phyloP scores from a whole-genome alignment of 2,888 invertebrate genomes.

The Pherbina coryleti region DNA sequence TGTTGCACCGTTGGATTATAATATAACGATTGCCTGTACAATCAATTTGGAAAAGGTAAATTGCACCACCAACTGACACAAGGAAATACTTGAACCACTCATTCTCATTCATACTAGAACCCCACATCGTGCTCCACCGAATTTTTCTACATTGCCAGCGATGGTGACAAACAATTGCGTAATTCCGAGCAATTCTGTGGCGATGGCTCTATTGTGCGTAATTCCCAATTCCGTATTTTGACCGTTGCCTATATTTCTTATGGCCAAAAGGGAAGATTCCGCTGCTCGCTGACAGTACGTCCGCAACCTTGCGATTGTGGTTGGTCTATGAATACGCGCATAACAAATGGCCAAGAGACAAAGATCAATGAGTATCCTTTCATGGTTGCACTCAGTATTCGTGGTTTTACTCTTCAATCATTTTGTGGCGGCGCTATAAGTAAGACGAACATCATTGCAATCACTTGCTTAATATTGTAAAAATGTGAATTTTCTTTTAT shows the following conservation, averaged over 20 bases:
- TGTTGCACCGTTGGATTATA: slow-evolving; percentile 59
- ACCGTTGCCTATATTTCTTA: slow-evolving; percentile 61
- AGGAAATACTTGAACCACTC: background rate
- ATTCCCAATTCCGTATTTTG: slow-evolving; percentile 55
- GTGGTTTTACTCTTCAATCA: slow-evolving; percentile 42
- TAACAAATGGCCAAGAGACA: slow-evolving; percentile 73
- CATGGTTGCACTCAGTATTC: slow-evolving; percentile 71
- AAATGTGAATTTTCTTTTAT: background rate
- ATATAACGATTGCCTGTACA: slow-evolving; percentile 56
- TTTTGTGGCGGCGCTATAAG: slow-evolving; percentile 71
- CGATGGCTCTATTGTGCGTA: slow-evolving; percentile 51
- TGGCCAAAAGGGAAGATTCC: slow-evolving; percentile 55
- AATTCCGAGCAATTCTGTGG: slow-evolving; percentile 63
- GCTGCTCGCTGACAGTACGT: slow-evolving; percentile 51
- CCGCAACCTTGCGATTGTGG: slow-evolving; percentile 64
- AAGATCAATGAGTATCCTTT: slow-evolving; percentile 74
- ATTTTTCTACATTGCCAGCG: slow-evolving; percentile 61
- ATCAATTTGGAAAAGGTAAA: slow-evolving; percentile 58
- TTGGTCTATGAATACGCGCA: slow-evolving; percentile 67
- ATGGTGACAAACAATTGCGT: slow-evolving; percentile 60
- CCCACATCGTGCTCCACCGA: slow-evolving; percentile 57
- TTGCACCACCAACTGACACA: background rate
- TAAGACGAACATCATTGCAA: slow-evolving; percentile 40
- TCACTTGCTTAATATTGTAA: background rate
- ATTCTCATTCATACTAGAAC: background rate